Base-by-base conservation (phyloP, 2,113 vertebrate genomes). In the Pedionomus torquatus region DNA sequence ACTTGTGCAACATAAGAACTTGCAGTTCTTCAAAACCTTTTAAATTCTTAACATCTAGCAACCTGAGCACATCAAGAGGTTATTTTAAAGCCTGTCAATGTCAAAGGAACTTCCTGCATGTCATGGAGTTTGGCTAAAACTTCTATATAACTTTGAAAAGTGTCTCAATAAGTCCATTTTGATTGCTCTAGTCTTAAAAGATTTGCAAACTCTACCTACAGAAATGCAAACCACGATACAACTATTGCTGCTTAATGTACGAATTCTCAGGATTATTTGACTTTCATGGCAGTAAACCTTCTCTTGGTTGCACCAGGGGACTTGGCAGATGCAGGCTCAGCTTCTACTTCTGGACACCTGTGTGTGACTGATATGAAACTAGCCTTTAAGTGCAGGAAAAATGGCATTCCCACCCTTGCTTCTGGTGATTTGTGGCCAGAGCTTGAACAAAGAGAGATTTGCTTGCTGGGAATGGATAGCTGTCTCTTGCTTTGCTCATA, bases 251-350 rank as follows among this genome's bases (percentile, higher is more conserved):
- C 58, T 83, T 44, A 87, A 70, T 49, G 26, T 7, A 63, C 31
- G 52, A 85, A 86, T 55, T 95, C 66, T 93, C 31, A 61, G 33
- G 19, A 70, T 25, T 11, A 61, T 2, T 18, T 8, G 15, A 39
- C 19, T 95, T 96, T 64, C 24, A 49, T 35, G 87, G 49, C 17
- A 68, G 64, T 31, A 15, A 48, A 66, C 37, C 58, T 95, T 82
- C 92, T 94, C 74, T 80, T 72, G 83, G 68, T 69, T 87, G 55
- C 74, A 65, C 15, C 49, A 83, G 88, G 72, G 78, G 94, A 94
- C 37, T 83, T 83, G 79, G 76, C 31, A 91, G 71, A 76, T 25
- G 18, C 48, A 69, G 39, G 55, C 68, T 37, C 64, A 94, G 58
- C 75, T 76, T 64, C 44, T 70, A 35, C 61, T 33, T 49, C 49